phyloP scores from a whole-genome alignment of 2,888 invertebrate genomes.

The Lysandra coridon region DNA sequence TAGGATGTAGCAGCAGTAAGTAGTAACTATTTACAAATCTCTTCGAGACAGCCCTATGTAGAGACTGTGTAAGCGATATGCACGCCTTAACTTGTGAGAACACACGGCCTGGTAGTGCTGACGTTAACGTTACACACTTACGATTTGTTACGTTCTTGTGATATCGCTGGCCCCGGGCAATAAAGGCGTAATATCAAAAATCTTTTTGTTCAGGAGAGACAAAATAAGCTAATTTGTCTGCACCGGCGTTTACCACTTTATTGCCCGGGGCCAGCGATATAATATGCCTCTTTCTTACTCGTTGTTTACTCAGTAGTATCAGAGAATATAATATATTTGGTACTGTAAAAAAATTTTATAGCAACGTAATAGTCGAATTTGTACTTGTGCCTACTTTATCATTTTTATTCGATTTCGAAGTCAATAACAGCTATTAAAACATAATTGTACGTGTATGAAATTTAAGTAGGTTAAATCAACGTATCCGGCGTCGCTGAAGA shows the following conservation, averaged over 20 bases:
- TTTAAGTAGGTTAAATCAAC: conserved; percentile 23
- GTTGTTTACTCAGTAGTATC: too few species aligned
- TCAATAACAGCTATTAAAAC: neutral
- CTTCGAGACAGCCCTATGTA: conserved; percentile 8
- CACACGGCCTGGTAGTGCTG: conserved; percentile 5
- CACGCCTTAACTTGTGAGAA: neutral
- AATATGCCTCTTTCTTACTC: neutral
- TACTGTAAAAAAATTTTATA: too few species aligned
- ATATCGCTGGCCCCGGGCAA: neutral
- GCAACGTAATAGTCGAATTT: too few species aligned
- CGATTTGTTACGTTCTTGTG: neutral
- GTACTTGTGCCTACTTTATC: too few species aligned
- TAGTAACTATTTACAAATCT: neutral
- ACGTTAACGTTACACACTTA: neutral
- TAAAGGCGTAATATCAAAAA: too few species aligned
- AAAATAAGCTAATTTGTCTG: too few species aligned
- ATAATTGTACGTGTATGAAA: conserved; percentile 20
- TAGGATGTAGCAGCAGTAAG: neutral
- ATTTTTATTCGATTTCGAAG: too few species aligned
- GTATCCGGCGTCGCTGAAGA: neutral
- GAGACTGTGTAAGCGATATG: conserved; percentile 16
- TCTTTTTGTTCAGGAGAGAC: too few species aligned
- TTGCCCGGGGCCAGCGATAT: neutral
- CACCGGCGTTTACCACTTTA: too few species aligned
- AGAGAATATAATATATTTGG: too few species aligned